A percentile compares a stretch with the other conserved stretches of the same genome.
phyloP scores from a whole-genome alignment of 1,140 invertebrate genomes.

The Himalopsyche phryganea region DNA sequence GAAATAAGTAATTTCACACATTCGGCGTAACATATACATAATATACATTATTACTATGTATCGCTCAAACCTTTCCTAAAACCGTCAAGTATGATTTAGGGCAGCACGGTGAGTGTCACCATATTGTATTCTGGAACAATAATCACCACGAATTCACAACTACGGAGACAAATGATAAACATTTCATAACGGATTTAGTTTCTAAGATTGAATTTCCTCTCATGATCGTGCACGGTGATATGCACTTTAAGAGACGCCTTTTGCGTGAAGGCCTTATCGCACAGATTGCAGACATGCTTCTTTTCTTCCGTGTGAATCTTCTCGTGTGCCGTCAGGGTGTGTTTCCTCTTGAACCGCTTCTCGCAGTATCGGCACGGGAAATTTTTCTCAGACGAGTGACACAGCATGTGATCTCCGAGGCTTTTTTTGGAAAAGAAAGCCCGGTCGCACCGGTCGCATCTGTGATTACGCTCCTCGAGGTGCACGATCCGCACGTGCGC shows the following conservation, averaged over 20 bases:
- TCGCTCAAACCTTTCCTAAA: no score
- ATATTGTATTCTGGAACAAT: no score
- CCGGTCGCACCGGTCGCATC: constrained; percentile 44
- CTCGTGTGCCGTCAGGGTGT: constrained; percentile 67
- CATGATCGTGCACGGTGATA: constrained; percentile 42
- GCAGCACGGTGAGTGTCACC: no score
- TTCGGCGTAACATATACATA: no score
- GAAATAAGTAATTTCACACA: no score
- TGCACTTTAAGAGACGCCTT: constrained; percentile 46
- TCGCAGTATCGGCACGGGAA: constrained; percentile 57
- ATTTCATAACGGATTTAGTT: no score
- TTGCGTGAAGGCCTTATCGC: constrained; percentile 52
- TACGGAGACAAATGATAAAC: no score
- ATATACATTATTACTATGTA: no score
- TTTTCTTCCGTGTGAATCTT: constrained; percentile 59
- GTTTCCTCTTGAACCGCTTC: constrained; percentile 62
- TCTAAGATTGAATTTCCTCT: no score
- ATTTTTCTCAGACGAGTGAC: constrained; percentile 63
- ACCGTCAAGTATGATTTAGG: no score
- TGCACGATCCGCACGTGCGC: constrained; percentile 40
- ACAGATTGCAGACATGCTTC: constrained; percentile 53
- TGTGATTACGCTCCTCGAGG: constrained; percentile 42
- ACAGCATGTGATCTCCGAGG: constrained; percentile 54
- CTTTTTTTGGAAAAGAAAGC: constrained; percentile 41
- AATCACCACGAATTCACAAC: no score